Evolutionary conservation across 2,797 vertebrate genomes (phyloP), one percentile per base, ranked within the genome.

Genomic region (Brachymystax lenok): DNA sequence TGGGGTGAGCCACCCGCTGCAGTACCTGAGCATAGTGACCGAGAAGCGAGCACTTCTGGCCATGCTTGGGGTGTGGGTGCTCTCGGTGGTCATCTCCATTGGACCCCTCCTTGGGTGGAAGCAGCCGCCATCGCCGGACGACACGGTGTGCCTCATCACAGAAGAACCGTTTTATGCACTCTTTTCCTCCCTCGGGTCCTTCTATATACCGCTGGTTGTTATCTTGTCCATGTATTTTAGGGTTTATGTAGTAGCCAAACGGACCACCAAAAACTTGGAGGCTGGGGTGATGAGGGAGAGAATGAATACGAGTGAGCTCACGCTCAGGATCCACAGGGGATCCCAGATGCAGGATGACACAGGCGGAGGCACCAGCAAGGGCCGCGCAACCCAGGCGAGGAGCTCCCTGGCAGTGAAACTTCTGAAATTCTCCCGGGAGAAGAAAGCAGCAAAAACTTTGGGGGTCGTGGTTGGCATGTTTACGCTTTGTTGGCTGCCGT

Each of bases 61-160:
- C 28, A 96, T 98, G 81, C 88, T 99, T 8, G 94, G 94, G 0
- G 97, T 99, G 69, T 99, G 98, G 98, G 92, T 94, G 73, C 90
- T 99, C 79, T 96, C 97, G 54, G 94, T 95, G 67, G 96, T 99
- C 88, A 99, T 99, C 82, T 99, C 97, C 85, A 97, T 99, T 16
- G 98, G 98, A 72, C 98, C 98, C 1, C 93, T 99, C 77, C 88
- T 99, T 69, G 98, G 98, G 0, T 99, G 98, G 98, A 99, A 99
- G 86, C 96, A 99, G 87, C 95, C 96, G 1, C 96, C 96, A 16
- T 96, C 96, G n/a, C 94, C 94, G 4, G 95, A 98, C n/a, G 97
- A 97, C 83, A 95, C 89, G 56, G 93, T 93, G 78, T 99, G 98
- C 54, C 91, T 92, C n/a, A 99, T 99, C 89, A 99, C 97, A 0